Evolutionary conservation across 2,888 invertebrate species (phyloP), one percentile per base, ranked within the genome.

Genomic region (Noctua comes): DNA sequence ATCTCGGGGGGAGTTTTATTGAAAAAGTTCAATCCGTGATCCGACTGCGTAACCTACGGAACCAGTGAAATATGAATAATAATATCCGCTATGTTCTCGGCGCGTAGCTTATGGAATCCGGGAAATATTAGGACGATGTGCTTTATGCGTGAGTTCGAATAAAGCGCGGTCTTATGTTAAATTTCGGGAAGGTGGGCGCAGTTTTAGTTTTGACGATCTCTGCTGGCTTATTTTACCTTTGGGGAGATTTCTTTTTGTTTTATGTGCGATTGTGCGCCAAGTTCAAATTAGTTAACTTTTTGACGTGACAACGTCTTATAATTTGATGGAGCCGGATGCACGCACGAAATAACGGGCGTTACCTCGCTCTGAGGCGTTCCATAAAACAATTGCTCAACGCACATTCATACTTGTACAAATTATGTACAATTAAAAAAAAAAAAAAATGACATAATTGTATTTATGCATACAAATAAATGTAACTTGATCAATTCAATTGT

Each of bases 21-120:
- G 96, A 96, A 96, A 96, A 96, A 96, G 95, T 96, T 95, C 86
- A 91, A 93, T 91, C 93, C 96, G 96, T 96, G 96, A 96, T 92
- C 92, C 85, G 96, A 96, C 93, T 96, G 89, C 94, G 91, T 92
- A 91, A 94, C 90, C 90, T 91, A 91, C 89, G 91, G 91, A 90
- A 85, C 71, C 86, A 88, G 84, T 94, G 93, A 95, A 96, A 96
- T 96, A 96, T 96, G 96, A 96, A 96, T 96, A 95, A 93, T 95
- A 95, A 92, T 93, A 91, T 92, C 82, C 48, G 71, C 54, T 71
- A 54, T 73, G 91, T 90, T 86, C 84, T 85, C 80, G 87, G 87
- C 85, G 87, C 85, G 87, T 90, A 92, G 91, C 91, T 91, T 88
- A 84, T 82, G 78, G 89, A 83, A 90, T 91, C 90, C 88, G 80